These are phyloP conservation scores for Alloscopus bannaensis DNA, from an alignment of 2,888 invertebrate genomes.

Conservation along the genomic window DNA sequence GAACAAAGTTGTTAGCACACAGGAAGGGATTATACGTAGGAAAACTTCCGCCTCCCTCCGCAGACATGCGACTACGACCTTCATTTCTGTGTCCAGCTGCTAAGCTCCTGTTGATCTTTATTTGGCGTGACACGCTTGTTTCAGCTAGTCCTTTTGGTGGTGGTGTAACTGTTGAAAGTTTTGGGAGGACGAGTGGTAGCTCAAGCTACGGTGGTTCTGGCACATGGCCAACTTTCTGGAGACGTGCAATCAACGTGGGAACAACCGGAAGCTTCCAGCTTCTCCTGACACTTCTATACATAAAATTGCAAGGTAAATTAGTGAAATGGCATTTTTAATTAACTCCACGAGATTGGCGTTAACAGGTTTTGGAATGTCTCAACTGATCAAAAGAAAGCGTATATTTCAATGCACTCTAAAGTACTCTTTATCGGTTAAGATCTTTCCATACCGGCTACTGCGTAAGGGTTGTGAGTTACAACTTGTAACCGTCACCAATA, in stretches of 20 bases:
- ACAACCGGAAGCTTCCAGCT: constrained; percentile 44
- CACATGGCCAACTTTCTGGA: constrained; percentile 1
- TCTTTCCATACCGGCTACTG: too few relatives aligned
- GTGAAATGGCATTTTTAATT: not conserved
- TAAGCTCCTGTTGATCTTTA: constrained; percentile 40
- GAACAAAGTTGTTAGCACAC: not conserved
- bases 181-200: not conserved
- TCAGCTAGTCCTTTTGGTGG: not conserved
- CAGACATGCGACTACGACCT: constrained; percentile 39
- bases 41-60: constrained; percentile 28
- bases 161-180: constrained; percentile 1
- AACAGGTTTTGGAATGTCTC: not conserved
- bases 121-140: constrained; percentile 26
- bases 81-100: constrained; percentile 31
- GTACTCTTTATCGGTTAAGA: too few relatives aligned
- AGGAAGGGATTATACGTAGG: constrained; percentile 18
- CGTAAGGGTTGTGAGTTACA: too few relatives aligned
- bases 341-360: not conserved
- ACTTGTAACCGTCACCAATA: too few relatives aligned
- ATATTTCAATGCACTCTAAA: too few relatives aligned
- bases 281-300: constrained; percentile 51
- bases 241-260: not conserved
- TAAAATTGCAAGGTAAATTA: constrained; percentile 54
- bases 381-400: not conserved
- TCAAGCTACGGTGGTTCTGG: not conserved